Conservation (phyloP, 2,888 invertebrate genomes). For the Orchestes rusci region DNA sequence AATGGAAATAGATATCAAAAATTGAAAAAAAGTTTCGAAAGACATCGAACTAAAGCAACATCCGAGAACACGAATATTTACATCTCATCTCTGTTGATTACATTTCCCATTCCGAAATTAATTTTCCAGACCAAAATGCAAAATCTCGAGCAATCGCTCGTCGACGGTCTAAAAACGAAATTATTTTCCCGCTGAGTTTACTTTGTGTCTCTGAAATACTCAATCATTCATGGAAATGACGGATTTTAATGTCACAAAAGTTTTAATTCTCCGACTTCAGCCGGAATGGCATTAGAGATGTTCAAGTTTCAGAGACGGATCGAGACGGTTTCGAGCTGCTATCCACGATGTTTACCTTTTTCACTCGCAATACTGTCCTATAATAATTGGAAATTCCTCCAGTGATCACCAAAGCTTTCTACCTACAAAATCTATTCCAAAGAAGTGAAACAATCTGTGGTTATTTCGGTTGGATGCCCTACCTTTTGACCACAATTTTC, state of each 20-base stretch:
- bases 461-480: too few species aligned
- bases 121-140: conserved; percentile 41
- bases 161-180: conserved; percentile 38
- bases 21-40: too few species aligned
- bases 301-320: conserved; percentile 16
- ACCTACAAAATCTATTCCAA: too few species aligned
- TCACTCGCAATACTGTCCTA: too few species aligned
- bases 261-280: conserved; percentile 40
- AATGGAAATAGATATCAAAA: too few species aligned
- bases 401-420: too few species aligned
- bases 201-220: conserved; percentile 42
- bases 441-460: too few species aligned
- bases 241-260: conserved; percentile 44
- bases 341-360: too few species aligned
- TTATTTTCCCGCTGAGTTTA: conserved; percentile 39
- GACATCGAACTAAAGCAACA: too few species aligned
- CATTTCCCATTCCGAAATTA: conserved; percentile 43
- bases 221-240: conserved; percentile 46
- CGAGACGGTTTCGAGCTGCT: too few species aligned
- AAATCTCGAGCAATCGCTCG: conserved; percentile 40
- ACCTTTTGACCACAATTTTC: too few species aligned
- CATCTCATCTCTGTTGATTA: conserved; percentile 42
- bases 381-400: too few species aligned
- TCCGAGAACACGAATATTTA: conserved; percentile 41
- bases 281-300: conserved; percentile 24